Conservation (phyloP, 2,797 vertebrate genomes). For the Gallinago solitaria region DNA sequence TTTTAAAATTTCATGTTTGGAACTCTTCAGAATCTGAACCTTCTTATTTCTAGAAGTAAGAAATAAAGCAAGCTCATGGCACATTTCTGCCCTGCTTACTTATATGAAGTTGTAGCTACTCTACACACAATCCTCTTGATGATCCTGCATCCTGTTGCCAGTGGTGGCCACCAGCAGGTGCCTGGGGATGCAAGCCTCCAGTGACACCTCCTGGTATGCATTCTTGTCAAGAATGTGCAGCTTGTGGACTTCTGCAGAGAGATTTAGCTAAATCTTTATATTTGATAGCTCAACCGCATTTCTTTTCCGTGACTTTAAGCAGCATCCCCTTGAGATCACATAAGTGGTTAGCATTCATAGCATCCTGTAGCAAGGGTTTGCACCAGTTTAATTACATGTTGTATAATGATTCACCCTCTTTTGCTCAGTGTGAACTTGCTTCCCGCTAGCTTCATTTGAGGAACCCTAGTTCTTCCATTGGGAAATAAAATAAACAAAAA, state of each 20-base stretch:
- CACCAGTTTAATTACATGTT: background rate
- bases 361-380: background rate
- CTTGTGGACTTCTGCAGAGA: background rate
- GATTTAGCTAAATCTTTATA: background rate
- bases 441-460: background rate
- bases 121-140: background rate
- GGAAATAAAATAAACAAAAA: background rate
- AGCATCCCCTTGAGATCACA: background rate
- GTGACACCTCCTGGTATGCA: background rate
- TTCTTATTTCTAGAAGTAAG: background rate
- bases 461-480: background rate
- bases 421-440: background rate
- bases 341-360: background rate
- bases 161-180: background rate
- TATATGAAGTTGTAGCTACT: background rate
- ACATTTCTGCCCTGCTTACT: background rate
- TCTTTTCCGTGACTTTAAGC: background rate
- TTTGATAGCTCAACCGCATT: background rate
- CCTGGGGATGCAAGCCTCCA: background rate
- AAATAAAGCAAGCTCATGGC: background rate
- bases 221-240: background rate
- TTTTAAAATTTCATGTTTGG: background rate
- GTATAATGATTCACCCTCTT: background rate
- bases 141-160: background rate
- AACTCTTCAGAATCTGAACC: background rate